Evolutionary conservation across 2,113 vertebrate genomes (phyloP).

Genomic region (Channa argus): DNA sequence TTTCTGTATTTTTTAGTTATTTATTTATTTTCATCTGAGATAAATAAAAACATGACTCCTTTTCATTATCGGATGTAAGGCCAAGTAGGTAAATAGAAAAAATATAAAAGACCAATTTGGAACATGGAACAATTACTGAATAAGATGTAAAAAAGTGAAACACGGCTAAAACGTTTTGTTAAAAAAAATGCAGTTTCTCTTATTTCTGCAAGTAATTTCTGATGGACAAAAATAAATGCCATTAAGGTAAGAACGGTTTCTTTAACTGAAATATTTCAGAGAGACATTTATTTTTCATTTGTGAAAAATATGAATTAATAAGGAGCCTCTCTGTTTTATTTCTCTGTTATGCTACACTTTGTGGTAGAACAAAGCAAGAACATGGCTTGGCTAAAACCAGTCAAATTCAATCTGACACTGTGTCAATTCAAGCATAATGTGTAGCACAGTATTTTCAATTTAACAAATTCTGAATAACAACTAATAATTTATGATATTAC

Average conservation of each 20-base stretch:
- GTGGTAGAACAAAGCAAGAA: constrained; percentile 69
- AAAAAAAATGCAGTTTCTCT: no score
- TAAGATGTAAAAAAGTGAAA: no score
- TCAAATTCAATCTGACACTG: constrained; percentile 52
- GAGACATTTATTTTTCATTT: constrained; percentile 66
- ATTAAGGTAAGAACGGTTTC: no score
- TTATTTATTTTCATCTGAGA: neutral
- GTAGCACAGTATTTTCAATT: constrained; percentile 30
- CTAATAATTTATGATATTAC: constrained; percentile 57
- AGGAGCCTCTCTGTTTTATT: constrained; percentile 54
- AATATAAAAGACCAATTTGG: no score
- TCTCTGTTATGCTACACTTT: constrained; percentile 46
- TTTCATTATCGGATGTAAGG: no score
- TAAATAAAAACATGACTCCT: no score
- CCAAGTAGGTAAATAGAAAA: no score
- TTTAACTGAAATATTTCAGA: constrained; percentile 59
- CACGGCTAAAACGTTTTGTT: no score
- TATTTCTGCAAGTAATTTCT: no score
- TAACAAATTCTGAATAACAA: constrained; percentile 34
- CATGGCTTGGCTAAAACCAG: constrained; percentile 58
- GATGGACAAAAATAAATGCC: no score
- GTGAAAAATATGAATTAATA: constrained; percentile 79
- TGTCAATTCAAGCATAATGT: constrained; percentile 48
- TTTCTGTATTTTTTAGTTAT: neutral
- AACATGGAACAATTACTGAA: no score